Conservation (phyloP, 2,113 vertebrate genomes). For the Callaeas wilsoni region DNA sequence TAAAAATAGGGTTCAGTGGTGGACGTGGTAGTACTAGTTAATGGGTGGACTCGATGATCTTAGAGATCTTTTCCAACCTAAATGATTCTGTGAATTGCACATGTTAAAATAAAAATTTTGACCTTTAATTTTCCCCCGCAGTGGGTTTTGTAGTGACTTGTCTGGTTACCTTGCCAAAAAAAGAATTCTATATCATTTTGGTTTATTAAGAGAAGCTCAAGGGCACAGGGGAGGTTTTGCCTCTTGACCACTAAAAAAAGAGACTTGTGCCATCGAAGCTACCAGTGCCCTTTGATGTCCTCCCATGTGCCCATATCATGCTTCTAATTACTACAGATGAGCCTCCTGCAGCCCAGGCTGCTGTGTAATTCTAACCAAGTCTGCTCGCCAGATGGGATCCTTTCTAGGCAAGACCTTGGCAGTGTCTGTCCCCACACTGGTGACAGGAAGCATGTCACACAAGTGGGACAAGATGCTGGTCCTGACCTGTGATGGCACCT, state of each 20-base stretch:
- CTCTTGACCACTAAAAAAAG: neutral
- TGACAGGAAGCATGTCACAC: neutral
- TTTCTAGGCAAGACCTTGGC: neutral
- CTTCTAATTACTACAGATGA: conserved; percentile 39
- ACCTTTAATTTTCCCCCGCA: neutral
- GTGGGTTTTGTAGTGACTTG: neutral
- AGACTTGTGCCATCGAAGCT: neutral
- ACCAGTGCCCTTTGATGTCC: neutral
- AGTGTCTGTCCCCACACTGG: accelerated
- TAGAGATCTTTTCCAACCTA: neutral
- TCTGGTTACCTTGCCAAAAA: neutral
- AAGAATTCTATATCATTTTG: neutral
- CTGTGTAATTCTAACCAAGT: neutral
- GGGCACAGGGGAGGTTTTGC: neutral
- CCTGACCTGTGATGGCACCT: neutral
- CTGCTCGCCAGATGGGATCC: conserved; percentile 6
- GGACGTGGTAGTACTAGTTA: neutral
- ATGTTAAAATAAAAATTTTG: neutral
- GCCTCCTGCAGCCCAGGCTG: neutral
- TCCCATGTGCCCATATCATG: neutral
- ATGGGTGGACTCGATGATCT: neutral
- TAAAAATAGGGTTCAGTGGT: neutral
- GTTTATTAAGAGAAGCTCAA: neutral
- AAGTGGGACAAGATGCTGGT: accelerated
- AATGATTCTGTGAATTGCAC: neutral